Evolutionary conservation across 2,797 vertebrate species (phyloP), one percentile per base, ranked within the genome.

Genomic region (Sebastes oblongus): DNA sequence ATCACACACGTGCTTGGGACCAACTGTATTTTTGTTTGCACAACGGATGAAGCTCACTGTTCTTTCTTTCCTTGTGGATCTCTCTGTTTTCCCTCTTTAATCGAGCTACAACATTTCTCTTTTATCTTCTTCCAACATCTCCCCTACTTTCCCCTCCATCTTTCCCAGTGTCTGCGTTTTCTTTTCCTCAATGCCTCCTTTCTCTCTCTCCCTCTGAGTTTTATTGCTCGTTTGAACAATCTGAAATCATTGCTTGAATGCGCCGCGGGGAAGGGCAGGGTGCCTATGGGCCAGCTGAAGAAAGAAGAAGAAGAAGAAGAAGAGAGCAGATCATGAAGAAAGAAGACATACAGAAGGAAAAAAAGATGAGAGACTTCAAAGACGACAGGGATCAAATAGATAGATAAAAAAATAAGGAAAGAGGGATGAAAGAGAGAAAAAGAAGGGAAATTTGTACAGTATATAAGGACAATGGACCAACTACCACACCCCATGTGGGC

Each of bases 401-500:
- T 18, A 56, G 6, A 68, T 20, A 50, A 50, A 50, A 46, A 69
- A 18, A 80, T 0, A 9, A 3, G 8, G 55, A 29, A 20, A 72
- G 20, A 46, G 56, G 14, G 58, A 59, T 20, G 9, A 70, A 54
- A 34, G 18, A 62, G 3, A 50, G 10, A 24, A n/a, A 42, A 11
- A 11, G 5, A 6, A 42, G 65, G 46, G 2, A 42, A 77, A 75
- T 68, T 0, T n/a, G 50, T n/a, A 54, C 50, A 54, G 50, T 88
- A 46, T 56, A 27, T 34, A 66, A 78, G 56, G 66, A 82, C 86
- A 89, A 82, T 81, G 18, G 72, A 65, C 79, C 60, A 66, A 89
- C 8, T 50, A 50, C 83, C 91, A 90, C 91, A 92, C 92, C 92
- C 89, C 62, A 56, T 81, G n/a, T 77, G 64, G 60, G 69, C 68